These are phyloP conservation scores for Druon quercuslanigerum DNA, from an alignment of 1,140 invertebrate genomes.

Conservation along the genomic window DNA sequence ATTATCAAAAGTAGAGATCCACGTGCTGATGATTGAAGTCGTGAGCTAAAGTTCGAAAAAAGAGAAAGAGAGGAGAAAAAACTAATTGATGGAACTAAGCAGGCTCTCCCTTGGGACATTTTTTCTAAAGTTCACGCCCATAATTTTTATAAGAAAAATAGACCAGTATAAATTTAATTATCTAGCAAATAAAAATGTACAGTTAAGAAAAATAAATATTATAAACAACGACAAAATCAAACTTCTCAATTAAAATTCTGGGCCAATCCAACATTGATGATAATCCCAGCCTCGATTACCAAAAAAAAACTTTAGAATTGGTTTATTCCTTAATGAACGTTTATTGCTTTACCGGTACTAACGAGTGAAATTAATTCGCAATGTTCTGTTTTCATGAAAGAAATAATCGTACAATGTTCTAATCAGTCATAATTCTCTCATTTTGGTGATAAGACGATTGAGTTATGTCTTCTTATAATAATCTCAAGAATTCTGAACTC, in stretches of 20 bases:
- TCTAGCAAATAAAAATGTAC: too few species aligned
- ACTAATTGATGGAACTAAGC: slow-evolving; percentile 13
- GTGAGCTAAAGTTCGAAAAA: slow-evolving; percentile 8
- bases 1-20: slow-evolving; percentile 18
- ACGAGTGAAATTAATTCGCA: slow-evolving; percentile 2
- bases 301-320: too few species aligned
- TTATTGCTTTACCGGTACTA: background rate
- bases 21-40: slow-evolving; percentile 27
- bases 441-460: background rate
- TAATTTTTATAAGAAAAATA: too few species aligned
- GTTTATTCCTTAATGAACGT: background rate
- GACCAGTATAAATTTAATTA: too few species aligned
- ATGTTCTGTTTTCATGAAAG: slow-evolving; percentile 24
- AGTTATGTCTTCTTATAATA: background rate
- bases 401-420: slow-evolving; percentile 20
- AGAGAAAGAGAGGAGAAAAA: slow-evolving; percentile 19
- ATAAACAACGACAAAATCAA: too few species aligned
- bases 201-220: too few species aligned
- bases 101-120: background rate
- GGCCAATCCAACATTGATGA: too few species aligned
- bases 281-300: too few species aligned
- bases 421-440: slow-evolving; percentile 41
- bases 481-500: background rate
- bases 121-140: too few species aligned
- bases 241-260: too few species aligned